phyloP scores from a whole-genome alignment of 2,888 invertebrate species.

The Sinhomidia bicolor region DNA sequence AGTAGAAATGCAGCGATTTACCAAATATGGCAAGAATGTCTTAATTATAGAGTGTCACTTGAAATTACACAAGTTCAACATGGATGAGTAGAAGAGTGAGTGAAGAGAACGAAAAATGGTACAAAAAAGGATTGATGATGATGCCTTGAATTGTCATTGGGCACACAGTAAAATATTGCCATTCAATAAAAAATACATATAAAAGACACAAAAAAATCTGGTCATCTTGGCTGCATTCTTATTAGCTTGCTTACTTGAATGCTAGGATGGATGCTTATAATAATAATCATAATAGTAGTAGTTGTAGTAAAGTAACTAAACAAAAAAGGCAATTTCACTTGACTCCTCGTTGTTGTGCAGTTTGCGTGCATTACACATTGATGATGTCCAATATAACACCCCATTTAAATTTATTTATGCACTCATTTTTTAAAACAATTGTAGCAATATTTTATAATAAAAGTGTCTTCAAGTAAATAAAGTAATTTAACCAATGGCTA shows the following conservation, averaged over 20 bases:
- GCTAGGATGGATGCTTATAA: too few species aligned
- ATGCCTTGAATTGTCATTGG: not conserved
- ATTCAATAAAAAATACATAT: not conserved
- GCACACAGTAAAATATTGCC: not conserved
- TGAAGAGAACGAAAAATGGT: too few species aligned
- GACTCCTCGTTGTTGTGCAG: constrained; percentile 1
- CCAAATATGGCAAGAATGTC: constrained; percentile 35
- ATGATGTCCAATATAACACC: constrained; percentile 9
- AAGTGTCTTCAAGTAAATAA: not conserved
- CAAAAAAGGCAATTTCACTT: constrained; percentile 23
- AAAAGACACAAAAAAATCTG: not conserved
- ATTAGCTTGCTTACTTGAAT: too few species aligned
- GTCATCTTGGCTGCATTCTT: too few species aligned
- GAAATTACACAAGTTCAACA: constrained; percentile 35
- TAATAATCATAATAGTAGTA: too few species aligned
- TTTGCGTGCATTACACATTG: constrained; percentile 1
- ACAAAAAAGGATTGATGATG: not conserved
- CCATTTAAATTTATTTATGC: constrained; percentile 25
- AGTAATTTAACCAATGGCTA: not conserved
- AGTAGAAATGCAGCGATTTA: not conserved
- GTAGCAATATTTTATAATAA: not conserved
- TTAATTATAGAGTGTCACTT: constrained; percentile 40
- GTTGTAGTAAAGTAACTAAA: too few species aligned
- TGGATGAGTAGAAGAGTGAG: not conserved
- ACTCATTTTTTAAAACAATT: constrained; percentile 12